Evolutionary conservation across 2,797 vertebrate species (phyloP).

Genomic region (Coranthus polyacanthus): DNA sequence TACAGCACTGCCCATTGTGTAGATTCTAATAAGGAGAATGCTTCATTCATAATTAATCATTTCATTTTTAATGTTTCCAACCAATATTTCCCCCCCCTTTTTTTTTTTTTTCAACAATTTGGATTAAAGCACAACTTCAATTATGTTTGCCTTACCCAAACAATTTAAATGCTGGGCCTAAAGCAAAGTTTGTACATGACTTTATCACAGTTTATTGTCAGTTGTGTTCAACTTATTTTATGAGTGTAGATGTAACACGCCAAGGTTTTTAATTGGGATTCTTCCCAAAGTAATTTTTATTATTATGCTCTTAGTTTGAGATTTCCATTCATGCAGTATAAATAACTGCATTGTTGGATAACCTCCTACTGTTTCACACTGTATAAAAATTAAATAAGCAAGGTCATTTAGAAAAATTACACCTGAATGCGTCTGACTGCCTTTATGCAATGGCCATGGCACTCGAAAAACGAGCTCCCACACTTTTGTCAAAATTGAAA

Average conservation of each 20-base stretch:
- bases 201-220: neutral
- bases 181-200: neutral
- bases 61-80: too few relatives aligned
- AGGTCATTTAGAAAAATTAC: too few relatives aligned
- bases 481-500: conserved; percentile 16
- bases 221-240: neutral
- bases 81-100: too few relatives aligned
- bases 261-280: neutral
- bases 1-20: too few relatives aligned
- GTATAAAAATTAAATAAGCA: conserved; percentile 11
- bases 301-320: neutral
- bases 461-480: too few relatives aligned
- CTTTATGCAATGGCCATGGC: too few relatives aligned
- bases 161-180: neutral
- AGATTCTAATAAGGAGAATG: too few relatives aligned
- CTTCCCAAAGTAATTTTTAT: neutral
- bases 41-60: too few relatives aligned
- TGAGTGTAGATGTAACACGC: neutral
- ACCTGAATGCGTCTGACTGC: too few relatives aligned
- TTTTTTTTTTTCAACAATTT: too few relatives aligned
- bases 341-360: neutral
- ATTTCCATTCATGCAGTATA: neutral
- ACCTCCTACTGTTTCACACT: neutral
- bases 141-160: neutral
- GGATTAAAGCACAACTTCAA: too few relatives aligned